Base-by-base conservation (phyloP, 2,888 invertebrate species). In the Pocota personata region DNA sequence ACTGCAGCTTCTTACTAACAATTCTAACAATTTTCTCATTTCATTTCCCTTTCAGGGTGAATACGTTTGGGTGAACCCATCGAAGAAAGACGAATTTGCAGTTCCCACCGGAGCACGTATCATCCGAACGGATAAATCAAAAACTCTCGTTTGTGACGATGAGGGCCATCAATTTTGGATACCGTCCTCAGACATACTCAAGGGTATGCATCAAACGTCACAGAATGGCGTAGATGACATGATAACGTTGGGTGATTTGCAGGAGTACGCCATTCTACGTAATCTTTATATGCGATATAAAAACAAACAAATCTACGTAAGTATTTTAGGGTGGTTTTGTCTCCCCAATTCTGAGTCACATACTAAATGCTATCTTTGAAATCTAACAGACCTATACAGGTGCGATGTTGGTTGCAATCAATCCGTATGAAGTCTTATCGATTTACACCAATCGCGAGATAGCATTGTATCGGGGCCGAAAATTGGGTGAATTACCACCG, bases 401-500 rank as follows among this genome's bases (percentile, higher is more conserved):
- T 7, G 95, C 97, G 1, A 98, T 99, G 95, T 94, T 99, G 90
- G 96, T 99, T 88, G 98, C 98, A 3, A 96, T 99, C 40, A 99
- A 99, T 93, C 98, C 98, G 0, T 98, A 98, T 91, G 97, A 98
- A 93, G 95, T 97, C 82, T 93, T 99, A 83, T 97, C 98, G n/a
- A 98, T 99, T 91, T 98, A 98, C 92, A 97, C 97, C 2, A 95
- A 96, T 89, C 96, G 97, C 75, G 96, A 98, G 92, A 97, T 98
- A 88, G 94, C 95, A 82, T 93, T 95, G 88, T 98, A 99, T 93
- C 95, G 95, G 89, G 96, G 96, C 88, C 95, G 94, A 89, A 96
- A 95, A 90, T 95, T 98, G 73, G 96, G 96, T 2, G 98, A 98
- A 88, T 93, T 97, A 57, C 97, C 98, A 0, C 98, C 99, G 0